Percentiles rank a stretch among this genome's conserved stretches.
These are phyloP conservation scores for Drosophila anomelani DNA, from an alignment of 2,888 invertebrate genomes.

Conservation along the genomic window DNA sequence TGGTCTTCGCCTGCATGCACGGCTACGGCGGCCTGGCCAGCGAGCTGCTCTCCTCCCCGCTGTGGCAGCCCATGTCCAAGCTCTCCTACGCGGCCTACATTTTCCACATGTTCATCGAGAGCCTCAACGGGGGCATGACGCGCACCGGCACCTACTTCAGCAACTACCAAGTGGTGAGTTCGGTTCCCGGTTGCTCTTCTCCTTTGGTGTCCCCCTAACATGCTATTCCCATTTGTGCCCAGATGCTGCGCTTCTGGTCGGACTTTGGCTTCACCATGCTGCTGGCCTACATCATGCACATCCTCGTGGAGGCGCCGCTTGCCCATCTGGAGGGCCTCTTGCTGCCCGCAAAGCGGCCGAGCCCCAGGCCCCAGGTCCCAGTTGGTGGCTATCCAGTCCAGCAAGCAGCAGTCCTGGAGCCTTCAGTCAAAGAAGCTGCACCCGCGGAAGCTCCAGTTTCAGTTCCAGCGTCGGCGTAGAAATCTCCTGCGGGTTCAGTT, in stretches of 20 bases:
- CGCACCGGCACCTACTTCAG: slow-evolving; percentile 71
- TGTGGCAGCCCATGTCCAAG: slow-evolving; percentile 80
- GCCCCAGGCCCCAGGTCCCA: neutral
- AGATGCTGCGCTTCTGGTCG: slow-evolving; percentile 77
- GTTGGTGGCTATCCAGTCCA: too few relatives aligned
- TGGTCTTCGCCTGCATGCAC: slow-evolving; percentile 80
- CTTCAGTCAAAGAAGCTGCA: neutral
- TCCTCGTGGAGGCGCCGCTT: slow-evolving; percentile 63
- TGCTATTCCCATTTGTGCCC: too few relatives aligned
- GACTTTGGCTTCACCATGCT: slow-evolving; percentile 77
- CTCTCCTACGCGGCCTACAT: slow-evolving; percentile 81
- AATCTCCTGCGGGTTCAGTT: neutral
- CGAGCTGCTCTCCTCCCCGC: slow-evolving; percentile 71
- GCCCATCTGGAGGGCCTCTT: slow-evolving; percentile 48
- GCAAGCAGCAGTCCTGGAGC: neutral
- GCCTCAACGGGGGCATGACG: slow-evolving; percentile 54
- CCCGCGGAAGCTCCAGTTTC: neutral
- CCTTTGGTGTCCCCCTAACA: neutral
- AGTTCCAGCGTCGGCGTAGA: neutral
- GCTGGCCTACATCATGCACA: slow-evolving; percentile 55
- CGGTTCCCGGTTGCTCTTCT: too few relatives aligned
- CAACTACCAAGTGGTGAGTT: slow-evolving; percentile 64
- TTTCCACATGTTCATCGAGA: slow-evolving; percentile 73
- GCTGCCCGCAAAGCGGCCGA: slow-evolving; percentile 38
- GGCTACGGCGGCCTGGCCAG: slow-evolving; percentile 76